Percentiles rank a stretch among this genome's conserved stretches.
Conservation (phyloP, 2,113 vertebrate species). For the Rhynchopsitta pachyrhyncha region DNA sequence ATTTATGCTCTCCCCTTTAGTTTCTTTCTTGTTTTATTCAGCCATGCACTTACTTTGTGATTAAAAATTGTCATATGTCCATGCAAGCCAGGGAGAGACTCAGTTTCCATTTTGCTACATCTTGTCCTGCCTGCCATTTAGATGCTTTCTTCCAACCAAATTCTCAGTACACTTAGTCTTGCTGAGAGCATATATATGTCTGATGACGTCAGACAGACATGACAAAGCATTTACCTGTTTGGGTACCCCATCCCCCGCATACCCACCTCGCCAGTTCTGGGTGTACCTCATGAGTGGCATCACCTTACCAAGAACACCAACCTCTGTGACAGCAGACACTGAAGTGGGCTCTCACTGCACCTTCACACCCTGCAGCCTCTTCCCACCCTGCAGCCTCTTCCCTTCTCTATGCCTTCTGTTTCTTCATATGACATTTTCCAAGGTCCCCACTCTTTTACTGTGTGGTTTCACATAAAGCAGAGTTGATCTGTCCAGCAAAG, state of each 20-base stretch:
- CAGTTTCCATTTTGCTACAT: conserved; percentile 48
- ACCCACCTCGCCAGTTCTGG: background rate
- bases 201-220: conserved; percentile 32
- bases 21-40: background rate
- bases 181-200: background rate
- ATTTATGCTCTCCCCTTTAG: background rate
- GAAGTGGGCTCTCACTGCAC: background rate
- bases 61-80: background rate
- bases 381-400: background rate
- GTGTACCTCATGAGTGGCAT: background rate
- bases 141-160: background rate
- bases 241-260: background rate
- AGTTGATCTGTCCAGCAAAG: conserved; percentile 70
- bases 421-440: background rate
- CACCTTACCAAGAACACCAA: background rate
- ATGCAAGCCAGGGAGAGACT: background rate
- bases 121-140: conserved; percentile 43
- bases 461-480: conserved; percentile 3
- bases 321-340: background rate
- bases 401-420: background rate
- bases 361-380: background rate
- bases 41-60: background rate
- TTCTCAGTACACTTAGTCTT: background rate
- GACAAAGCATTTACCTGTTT: conserved; percentile 9
- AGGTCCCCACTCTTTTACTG: background rate